Conservation (phyloP, 1,140 invertebrate genomes). For the Platorchestia sp. region DNA sequence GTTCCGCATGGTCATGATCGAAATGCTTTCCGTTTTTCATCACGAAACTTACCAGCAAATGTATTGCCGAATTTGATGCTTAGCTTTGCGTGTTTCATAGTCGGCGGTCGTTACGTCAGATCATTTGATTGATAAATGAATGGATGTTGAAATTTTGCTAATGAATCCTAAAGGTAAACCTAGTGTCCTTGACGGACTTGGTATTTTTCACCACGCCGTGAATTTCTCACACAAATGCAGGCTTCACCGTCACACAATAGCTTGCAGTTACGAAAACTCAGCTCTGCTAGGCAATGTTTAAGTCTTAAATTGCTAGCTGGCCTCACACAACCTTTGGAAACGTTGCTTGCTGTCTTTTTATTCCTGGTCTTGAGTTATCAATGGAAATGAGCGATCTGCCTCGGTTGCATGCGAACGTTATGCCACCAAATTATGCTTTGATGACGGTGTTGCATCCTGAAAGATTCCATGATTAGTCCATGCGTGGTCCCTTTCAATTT, state of each 20-base stretch:
- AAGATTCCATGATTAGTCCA: too few relatives aligned
- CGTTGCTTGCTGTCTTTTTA: background rate
- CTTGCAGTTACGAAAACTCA: background rate
- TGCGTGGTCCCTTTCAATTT: too few relatives aligned
- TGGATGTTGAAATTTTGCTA: background rate
- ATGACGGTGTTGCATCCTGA: too few relatives aligned
- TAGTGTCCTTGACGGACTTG: background rate
- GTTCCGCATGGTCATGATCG: background rate
- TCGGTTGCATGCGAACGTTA: too few relatives aligned
- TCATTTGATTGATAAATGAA: background rate
- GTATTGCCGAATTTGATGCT: background rate
- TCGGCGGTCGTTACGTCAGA: background rate
- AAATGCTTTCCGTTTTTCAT: background rate
- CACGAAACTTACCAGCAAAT: background rate
- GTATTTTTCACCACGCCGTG: background rate
- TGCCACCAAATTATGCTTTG: too few relatives aligned
- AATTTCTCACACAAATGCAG: background rate
- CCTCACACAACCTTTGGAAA: background rate
- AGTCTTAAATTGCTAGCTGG: background rate
- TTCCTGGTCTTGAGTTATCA: background rate
- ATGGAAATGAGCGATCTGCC: too few relatives aligned
- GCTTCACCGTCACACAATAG: background rate
- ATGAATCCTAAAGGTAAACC: background rate
- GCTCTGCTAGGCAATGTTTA: background rate
- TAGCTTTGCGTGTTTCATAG: background rate